Conservation (phyloP, 2,113 vertebrate genomes). For the Lichenostomus cassidix region DNA sequence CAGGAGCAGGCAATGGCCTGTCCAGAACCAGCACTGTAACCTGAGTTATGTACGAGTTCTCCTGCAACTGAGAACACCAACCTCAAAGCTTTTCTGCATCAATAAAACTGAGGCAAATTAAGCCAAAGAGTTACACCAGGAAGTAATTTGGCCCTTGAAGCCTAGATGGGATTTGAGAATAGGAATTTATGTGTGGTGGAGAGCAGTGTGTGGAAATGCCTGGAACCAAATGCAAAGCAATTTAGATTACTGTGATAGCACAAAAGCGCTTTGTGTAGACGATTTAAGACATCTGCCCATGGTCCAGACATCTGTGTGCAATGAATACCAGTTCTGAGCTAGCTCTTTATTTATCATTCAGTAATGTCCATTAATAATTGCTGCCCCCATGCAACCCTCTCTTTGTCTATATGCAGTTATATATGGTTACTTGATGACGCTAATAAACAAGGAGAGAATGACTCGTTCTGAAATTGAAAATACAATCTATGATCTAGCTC, state of each 20-base stretch:
- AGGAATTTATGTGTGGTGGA: conserved; percentile 7
- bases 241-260: conserved; percentile 51
- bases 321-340: conserved; percentile 47
- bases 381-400: not conserved
- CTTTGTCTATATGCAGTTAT: conserved; percentile 35
- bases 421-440: conserved; percentile 30
- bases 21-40: not conserved
- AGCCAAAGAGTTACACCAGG: not conserved
- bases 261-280: conserved; percentile 46
- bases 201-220: conserved; percentile 26
- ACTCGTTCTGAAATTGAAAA: conserved; percentile 39
- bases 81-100: not conserved
- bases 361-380: conserved; percentile 44
- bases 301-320: conserved; percentile 57
- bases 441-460: conserved; percentile 52
- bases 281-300: conserved; percentile 61
- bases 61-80: not conserved
- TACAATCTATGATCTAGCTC: conserved; percentile 40
- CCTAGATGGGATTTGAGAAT: not conserved
- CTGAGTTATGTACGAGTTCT: too few species aligned
- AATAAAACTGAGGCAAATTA: not conserved
- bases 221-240: conserved; percentile 56
- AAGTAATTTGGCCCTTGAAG: not conserved
- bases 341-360: conserved; percentile 49
- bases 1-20: not conserved